These are phyloP conservation scores for Platycercus adscitus DNA, from an alignment of 2,113 vertebrate species.

Conservation along the genomic window DNA sequence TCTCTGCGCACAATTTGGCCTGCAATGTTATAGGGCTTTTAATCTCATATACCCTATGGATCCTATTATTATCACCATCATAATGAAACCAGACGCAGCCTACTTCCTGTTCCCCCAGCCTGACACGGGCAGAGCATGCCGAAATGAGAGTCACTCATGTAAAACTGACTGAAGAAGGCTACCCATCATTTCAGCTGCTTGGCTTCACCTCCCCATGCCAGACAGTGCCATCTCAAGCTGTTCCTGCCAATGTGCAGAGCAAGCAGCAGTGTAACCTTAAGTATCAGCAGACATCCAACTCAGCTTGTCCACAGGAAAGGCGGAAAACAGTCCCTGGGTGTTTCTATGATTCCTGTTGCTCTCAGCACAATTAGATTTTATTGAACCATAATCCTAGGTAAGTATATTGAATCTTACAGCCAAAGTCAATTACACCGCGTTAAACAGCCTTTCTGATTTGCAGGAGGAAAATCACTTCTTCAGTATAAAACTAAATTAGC, in stretches of 20 bases:
- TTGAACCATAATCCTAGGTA: conserved; percentile 43
- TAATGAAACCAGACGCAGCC: conserved; percentile 76
- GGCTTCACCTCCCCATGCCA: background rate
- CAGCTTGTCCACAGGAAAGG: background rate
- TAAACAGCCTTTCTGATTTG: conserved; percentile 23
- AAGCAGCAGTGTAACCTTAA: background rate
- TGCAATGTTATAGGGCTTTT: background rate
- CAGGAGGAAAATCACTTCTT: conserved; percentile 9
- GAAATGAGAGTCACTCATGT: conserved; percentile 61
- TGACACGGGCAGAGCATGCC: background rate
- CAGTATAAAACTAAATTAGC: background rate
- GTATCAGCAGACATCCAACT: background rate
- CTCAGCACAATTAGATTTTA: conserved; percentile 29
- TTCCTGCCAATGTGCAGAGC: background rate
- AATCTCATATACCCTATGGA: background rate
- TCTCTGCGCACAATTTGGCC: background rate
- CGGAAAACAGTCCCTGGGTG: background rate
- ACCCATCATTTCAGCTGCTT: background rate
- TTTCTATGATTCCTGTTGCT: conserved; percentile 21
- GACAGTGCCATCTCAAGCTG: background rate
- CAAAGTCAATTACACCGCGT: conserved; percentile 1
- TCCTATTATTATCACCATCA: conserved; percentile 41
- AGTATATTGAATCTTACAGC: conserved; percentile 44
- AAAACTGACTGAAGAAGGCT: background rate
- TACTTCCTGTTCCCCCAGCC: conserved; percentile 64